phyloP scores from a whole-genome alignment of 2,797 vertebrate species.

The Sebastes paucispinis region DNA sequence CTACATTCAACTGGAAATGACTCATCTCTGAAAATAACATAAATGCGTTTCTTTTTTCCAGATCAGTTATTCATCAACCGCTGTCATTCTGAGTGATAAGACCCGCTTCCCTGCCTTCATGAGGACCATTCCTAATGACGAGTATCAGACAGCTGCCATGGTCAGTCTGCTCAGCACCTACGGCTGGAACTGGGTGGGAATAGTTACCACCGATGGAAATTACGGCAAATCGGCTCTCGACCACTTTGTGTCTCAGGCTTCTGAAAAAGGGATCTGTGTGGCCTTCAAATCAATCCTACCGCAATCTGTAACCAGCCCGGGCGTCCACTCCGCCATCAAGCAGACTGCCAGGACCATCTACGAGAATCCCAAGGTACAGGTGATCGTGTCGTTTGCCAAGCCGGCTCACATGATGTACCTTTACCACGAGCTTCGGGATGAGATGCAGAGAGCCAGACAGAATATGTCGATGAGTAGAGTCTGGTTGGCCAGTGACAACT shows the following conservation, averaged over 20 bases:
- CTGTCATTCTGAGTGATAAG: conserved; percentile 90
- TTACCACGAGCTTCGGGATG: conserved; percentile 76
- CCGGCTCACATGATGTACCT: conserved; percentile 81
- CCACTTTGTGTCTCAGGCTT: conserved; percentile 81
- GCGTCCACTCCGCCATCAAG: conserved; percentile 68
- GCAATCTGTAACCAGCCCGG: conserved; percentile 77
- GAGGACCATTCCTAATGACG: conserved; percentile 88
- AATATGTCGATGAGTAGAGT: conserved; percentile 78
- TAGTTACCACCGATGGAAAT: conserved; percentile 88
- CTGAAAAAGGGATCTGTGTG: conserved; percentile 84
- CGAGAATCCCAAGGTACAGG: conserved; percentile 82
- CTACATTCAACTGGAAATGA: background rate
- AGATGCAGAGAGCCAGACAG: conserved; percentile 62
- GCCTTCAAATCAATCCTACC: conserved; percentile 88
- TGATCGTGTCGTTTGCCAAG: conserved; percentile 88
- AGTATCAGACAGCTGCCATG: conserved; percentile 90
- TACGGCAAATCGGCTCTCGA: conserved; percentile 86
- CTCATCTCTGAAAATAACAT: background rate
- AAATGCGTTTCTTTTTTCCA: conserved; percentile 61
- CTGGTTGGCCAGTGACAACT: conserved; percentile 91
- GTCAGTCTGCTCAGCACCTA: conserved; percentile 80
- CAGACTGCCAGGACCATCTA: conserved; percentile 77
- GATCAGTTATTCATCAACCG: conserved; percentile 91
- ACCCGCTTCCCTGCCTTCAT: conserved; percentile 88
- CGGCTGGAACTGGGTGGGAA: conserved; percentile 89